Conservation (phyloP, 2,113 vertebrate genomes). For the Gracilinanus agilis region DNA sequence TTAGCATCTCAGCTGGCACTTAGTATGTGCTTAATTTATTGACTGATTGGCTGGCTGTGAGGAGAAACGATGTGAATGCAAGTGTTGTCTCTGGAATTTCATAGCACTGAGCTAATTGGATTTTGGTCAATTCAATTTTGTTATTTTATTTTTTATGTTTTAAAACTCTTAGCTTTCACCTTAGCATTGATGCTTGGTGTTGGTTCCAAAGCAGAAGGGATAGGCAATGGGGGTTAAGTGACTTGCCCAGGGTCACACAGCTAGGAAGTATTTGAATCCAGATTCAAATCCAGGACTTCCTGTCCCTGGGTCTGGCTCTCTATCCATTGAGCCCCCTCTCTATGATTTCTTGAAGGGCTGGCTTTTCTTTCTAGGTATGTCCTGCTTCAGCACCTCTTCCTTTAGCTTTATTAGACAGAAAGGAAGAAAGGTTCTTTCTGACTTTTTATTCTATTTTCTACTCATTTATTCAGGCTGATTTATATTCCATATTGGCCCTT, state of each 20-base stretch:
- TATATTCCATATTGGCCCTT: too few species aligned
- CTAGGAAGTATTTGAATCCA: not conserved
- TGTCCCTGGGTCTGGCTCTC: too few species aligned
- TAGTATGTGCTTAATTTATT: not conserved
- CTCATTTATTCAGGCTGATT: too few species aligned
- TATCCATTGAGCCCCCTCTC: not conserved
- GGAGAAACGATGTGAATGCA: not conserved
- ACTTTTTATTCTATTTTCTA: not conserved
- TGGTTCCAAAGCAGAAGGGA: too few species aligned
- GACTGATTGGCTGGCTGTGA: not conserved
- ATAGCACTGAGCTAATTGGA: not conserved
- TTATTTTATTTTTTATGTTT: too few species aligned
- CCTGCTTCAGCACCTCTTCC: not conserved
- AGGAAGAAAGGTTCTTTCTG: not conserved
- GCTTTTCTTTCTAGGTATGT: not conserved
- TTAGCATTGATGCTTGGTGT: not conserved
- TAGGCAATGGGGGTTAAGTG: too few species aligned
- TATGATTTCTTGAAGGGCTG: not conserved
- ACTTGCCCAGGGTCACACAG: not conserved
- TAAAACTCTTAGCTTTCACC: not conserved
- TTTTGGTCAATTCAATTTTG: not conserved
- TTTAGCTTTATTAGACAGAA: not conserved
- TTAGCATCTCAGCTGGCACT: not conserved
- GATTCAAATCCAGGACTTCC: too few species aligned
- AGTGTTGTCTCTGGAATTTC: not conserved